These are phyloP conservation scores for Uropsilus gracilis DNA, from an alignment of 2,113 vertebrate genomes.

Conservation along the genomic window DNA sequence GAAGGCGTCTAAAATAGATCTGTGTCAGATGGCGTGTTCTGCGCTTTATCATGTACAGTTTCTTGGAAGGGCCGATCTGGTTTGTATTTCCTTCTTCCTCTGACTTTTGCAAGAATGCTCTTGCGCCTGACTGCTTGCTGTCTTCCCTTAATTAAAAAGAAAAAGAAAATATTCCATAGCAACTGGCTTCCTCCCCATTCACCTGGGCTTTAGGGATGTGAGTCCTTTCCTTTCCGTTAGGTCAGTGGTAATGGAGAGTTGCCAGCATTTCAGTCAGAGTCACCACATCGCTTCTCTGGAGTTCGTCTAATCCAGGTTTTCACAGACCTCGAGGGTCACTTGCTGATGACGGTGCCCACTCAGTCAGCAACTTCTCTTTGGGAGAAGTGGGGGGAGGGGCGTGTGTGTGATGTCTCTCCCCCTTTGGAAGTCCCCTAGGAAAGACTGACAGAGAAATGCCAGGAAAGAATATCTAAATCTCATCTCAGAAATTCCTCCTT, in stretches of 20 bases:
- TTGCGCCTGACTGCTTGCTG: slow-evolving; percentile 16
- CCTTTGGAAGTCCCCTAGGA: neutral
- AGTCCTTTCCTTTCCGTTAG: neutral
- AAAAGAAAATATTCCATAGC: slow-evolving; percentile 33
- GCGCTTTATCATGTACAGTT: slow-evolving; percentile 56
- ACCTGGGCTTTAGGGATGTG: neutral
- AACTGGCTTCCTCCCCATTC: neutral
- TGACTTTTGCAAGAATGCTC: slow-evolving; percentile 48
- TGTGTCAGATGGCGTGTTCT: slow-evolving; percentile 40
- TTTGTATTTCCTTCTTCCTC: slow-evolving; percentile 57
- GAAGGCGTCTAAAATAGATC: slow-evolving; percentile 52
- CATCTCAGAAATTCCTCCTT: neutral
- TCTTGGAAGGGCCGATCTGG: slow-evolving; percentile 36
- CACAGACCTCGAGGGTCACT: neutral
- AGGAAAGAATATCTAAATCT: neutral
- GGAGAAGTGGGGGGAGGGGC: too few relatives aligned
- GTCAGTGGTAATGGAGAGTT: neutral
- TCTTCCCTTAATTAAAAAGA: slow-evolving; percentile 46
- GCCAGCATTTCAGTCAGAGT: neutral
- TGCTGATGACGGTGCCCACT: neutral
- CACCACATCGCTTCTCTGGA: neutral
- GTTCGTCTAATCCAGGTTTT: neutral
- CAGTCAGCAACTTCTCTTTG: neutral
- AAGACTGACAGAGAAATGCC: neutral
- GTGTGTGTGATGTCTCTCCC: too few relatives aligned